phyloP scores from a whole-genome alignment of 1,140 invertebrate species.

The Drosophila lacertosa region DNA sequence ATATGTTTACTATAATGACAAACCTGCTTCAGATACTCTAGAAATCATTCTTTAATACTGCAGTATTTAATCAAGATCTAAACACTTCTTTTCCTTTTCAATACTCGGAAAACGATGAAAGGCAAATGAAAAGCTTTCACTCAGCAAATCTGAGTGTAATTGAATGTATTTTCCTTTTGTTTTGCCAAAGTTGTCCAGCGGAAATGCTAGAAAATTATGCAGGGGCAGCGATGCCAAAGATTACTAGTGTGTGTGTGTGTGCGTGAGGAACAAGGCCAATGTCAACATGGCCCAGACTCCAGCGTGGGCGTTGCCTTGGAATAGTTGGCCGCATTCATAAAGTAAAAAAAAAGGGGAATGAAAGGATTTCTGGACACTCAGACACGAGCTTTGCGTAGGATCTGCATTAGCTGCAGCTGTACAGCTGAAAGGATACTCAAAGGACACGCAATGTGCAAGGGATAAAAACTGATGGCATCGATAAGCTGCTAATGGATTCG shows the following conservation, averaged over 20 bases:
- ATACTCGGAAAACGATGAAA: background rate
- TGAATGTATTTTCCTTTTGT: background rate
- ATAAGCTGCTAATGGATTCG: background rate
- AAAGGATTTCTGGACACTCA: slow-evolving; percentile 5
- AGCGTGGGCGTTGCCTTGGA: background rate
- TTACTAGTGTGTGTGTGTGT: slow-evolving; percentile 1
- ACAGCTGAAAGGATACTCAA: background rate
- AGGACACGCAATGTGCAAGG: background rate
- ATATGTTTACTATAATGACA: no score
- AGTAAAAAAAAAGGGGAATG: background rate
- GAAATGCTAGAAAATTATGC: slow-evolving; percentile 34
- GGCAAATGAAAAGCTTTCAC: background rate
- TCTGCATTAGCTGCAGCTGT: background rate
- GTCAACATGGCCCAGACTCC: slow-evolving; percentile 18
- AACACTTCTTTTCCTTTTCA: no score
- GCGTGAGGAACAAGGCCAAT: slow-evolving; percentile 12
- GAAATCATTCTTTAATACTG: no score
- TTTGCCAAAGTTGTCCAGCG: background rate
- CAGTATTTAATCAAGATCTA: no score
- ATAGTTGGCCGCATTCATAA: slow-evolving; percentile 5
- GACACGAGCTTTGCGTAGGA: background rate
- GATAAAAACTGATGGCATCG: background rate
- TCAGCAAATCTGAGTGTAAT: background rate
- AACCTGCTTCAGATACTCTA: no score
- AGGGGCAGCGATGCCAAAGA: slow-evolving; percentile 14